Evolutionary conservation across 2,888 invertebrate species (phyloP).

Genomic region (Malachius bipustulatus): DNA sequence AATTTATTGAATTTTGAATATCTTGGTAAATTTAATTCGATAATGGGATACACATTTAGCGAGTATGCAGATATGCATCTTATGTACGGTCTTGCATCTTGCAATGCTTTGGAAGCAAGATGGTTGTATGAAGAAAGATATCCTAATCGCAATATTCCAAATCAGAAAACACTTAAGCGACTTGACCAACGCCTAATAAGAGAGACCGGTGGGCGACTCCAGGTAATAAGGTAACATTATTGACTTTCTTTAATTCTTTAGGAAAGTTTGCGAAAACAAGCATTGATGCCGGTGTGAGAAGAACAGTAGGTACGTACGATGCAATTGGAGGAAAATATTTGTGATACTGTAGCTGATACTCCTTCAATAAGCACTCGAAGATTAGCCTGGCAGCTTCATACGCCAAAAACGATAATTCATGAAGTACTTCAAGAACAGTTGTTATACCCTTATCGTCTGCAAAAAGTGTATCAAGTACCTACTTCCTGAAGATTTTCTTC

Average conservation of each 20-base stretch:
- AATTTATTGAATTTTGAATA: too few species aligned
- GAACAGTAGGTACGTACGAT: background rate
- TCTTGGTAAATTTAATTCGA: constrained; percentile 1
- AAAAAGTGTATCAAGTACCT: constrained; percentile 1
- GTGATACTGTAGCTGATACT: background rate
- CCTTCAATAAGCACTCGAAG: constrained; percentile 1
- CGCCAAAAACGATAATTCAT: background rate
- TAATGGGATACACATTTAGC: constrained; percentile 7
- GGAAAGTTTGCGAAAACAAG: background rate
- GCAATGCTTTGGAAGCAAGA: constrained; percentile 11
- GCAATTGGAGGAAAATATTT: background rate
- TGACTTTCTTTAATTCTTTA: too few species aligned
- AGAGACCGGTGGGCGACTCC: too few species aligned
- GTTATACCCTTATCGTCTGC: constrained; percentile 3
- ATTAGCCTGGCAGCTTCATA: background rate
- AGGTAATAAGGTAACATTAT: too few species aligned
- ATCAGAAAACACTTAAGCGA: constrained; percentile 11
- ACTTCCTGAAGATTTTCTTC: constrained; percentile 1
- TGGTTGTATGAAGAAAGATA: constrained; percentile 10
- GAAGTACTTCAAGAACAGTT: background rate
- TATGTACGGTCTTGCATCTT: constrained; percentile 9
- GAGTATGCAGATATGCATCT: constrained; percentile 12
- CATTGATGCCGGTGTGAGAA: background rate
- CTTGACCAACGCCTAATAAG: constrained; percentile 1
- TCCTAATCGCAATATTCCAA: constrained; percentile 8